Conservation (phyloP, 2,888 invertebrate species). For the Reticulitermes lucifugus region DNA sequence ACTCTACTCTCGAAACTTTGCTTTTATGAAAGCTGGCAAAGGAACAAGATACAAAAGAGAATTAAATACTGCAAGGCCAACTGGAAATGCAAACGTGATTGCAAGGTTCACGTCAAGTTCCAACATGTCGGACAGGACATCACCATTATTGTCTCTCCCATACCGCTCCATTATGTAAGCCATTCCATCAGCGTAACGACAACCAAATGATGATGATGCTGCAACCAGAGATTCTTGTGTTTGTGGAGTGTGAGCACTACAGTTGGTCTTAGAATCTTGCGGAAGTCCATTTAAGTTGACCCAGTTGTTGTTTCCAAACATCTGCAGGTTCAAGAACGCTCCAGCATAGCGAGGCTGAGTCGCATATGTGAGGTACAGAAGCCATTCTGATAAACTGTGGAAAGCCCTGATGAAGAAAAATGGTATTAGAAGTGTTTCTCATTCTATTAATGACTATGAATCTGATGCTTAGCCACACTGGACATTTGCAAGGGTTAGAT, state of each 20-base stretch:
- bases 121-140: constrained; percentile 70
- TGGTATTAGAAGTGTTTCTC: too few relatives aligned
- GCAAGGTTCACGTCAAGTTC: constrained; percentile 83
- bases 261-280: constrained; percentile 68
- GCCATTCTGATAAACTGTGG: constrained; percentile 83
- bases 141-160: constrained; percentile 68
- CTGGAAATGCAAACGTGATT: constrained; percentile 84
- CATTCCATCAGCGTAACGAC: constrained; percentile 77
- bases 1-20: constrained; percentile 83
- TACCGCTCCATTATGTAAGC: constrained; percentile 80
- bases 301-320: constrained; percentile 67
- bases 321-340: constrained; percentile 77
- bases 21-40: constrained; percentile 84
- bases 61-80: constrained; percentile 84
- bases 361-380: constrained; percentile 82
- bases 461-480: too few relatives aligned
- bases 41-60: constrained; percentile 88
- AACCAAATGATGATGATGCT: constrained; percentile 63
- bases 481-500: too few relatives aligned
- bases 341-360: constrained; percentile 85
- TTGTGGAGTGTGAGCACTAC: constrained; percentile 65
- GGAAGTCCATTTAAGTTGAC: constrained; percentile 62
- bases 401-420: constrained; percentile 70
- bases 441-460: too few relatives aligned
- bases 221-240: constrained; percentile 61